Evolutionary conservation across 2,797 vertebrate genomes (phyloP), one percentile per base, ranked within the genome.

Genomic region (Onychomys torridus): DNA sequence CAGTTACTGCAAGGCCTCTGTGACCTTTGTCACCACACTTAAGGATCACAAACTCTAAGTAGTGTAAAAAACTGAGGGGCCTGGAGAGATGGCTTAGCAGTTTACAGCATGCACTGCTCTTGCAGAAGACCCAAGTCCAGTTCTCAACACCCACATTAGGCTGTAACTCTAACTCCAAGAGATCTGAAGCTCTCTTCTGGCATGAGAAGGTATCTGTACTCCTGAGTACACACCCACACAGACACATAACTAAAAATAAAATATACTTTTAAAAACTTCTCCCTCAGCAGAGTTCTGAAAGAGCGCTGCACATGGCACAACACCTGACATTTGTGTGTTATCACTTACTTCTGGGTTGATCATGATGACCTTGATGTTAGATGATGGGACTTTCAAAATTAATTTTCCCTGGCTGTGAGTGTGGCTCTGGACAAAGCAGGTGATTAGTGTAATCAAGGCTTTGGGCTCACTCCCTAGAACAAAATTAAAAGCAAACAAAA

Each of bases 271-370:
- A 16, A 13, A 27, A 59, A 81, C 16, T 59, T 10, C 34, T 37
- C 10, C 29, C 8, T 23, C 3, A 1, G 55, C 19, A n/a, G 21
- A 16, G 9, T 40, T 49, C 0, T 34, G 3, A 89, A 89, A 17
- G 10, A 16, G 52, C 12, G 5, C 25, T 43, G 10, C 46, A 6
- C 21, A 27, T 8, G 37, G 91, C 12, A 23, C 11, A n/a, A 7
- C 5, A 17, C 32, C 12, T n/a, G 10, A 11, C 32, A 49, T 21
- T 59, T 63, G 27, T 19, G 85, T n/a, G 2, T 46, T 55, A 0
- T 46, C 14, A 7, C 2, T 65, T 0, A 0, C 34, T 21, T 2
- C 19, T 49, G 1, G 10, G 1, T 14, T 34, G 23, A 71, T 10
- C 1, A 4, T 8, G 37, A 5, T 5, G 1, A 16, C 29, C 46